Percentiles rank a stretch among this genome's conserved stretches.
phyloP scores from a whole-genome alignment of 2,113 vertebrate genomes.

The Myiozetetes cayanensis region DNA sequence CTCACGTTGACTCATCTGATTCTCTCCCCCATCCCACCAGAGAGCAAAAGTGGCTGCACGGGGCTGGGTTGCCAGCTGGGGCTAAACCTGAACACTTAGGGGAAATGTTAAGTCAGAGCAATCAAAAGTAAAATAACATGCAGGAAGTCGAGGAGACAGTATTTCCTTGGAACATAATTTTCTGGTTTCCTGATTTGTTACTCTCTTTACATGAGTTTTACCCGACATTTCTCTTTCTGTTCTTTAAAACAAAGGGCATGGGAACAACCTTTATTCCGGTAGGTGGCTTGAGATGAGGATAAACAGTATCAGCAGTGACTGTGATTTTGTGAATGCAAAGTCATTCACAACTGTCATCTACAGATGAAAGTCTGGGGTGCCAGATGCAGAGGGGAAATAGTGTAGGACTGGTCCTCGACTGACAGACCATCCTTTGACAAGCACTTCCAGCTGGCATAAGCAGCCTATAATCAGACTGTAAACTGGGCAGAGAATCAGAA shows the following conservation, averaged over 20 bases:
- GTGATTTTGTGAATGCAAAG: neutral
- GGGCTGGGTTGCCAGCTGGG: neutral
- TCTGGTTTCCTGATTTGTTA: neutral
- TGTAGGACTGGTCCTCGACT: neutral
- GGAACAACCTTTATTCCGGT: neutral
- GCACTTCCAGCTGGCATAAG: neutral
- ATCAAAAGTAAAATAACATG: neutral
- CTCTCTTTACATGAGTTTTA: neutral
- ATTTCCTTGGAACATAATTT: neutral
- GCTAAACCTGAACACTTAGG: neutral
- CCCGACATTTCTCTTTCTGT: neutral
- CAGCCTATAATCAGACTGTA: neutral
- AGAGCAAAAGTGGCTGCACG: neutral
- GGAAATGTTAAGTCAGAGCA: neutral
- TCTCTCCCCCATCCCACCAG: neutral
- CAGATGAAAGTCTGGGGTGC: neutral
- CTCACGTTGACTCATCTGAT: neutral
- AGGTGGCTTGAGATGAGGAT: neutral
- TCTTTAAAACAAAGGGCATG: neutral
- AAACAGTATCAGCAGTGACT: neutral
- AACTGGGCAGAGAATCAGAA: neutral
- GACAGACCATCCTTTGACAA: neutral
- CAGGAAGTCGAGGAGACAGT: neutral
- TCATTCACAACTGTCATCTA: neutral
- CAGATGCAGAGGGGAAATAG: neutral